Evolutionary conservation across 2,888 invertebrate species (phyloP).

Genomic region (Lissocephala sabroskyi): DNA sequence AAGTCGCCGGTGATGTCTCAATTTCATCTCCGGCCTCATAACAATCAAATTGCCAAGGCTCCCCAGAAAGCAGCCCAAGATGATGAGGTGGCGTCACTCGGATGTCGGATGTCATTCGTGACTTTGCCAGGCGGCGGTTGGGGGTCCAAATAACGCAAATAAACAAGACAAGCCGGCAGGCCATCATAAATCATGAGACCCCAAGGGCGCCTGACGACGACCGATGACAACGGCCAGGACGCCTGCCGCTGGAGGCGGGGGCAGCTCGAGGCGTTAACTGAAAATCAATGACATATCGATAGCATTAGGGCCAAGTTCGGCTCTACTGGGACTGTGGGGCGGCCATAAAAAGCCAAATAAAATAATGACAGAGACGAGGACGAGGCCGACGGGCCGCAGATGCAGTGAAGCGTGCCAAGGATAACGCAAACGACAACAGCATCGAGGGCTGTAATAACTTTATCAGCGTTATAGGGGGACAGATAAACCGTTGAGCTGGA

Average conservation of each 20-base stretch:
- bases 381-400: slow-evolving; percentile 16
- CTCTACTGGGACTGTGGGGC: background rate
- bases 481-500: too few relatives aligned
- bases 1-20: slow-evolving; percentile 52
- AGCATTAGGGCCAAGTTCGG: slow-evolving; percentile 42
- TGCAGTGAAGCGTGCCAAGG: slow-evolving; percentile 9
- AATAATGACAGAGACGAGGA: slow-evolving; percentile 41
- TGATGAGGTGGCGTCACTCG: too few relatives aligned
- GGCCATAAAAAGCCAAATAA: slow-evolving; percentile 11
- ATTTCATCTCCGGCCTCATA: slow-evolving; percentile 52
- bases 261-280: slow-evolving; percentile 39
- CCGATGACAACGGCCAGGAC: slow-evolving; percentile 2
- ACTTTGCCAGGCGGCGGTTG: background rate
- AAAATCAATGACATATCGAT: slow-evolving; percentile 64
- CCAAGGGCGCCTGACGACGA: slow-evolving; percentile 54
- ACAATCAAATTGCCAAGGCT: slow-evolving; percentile 48
- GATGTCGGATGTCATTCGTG: slow-evolving; percentile 1
- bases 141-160: slow-evolving; percentile 47
- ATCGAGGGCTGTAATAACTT: slow-evolving; percentile 8
- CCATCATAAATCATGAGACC: slow-evolving; percentile 60
- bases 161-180: slow-evolving; percentile 60
- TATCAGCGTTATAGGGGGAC: slow-evolving; percentile 21
- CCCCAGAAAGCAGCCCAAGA: slow-evolving; percentile 4
- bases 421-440: slow-evolving; percentile 3
- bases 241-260: background rate